Evolutionary conservation across 1,140 invertebrate species (phyloP).

Genomic region (Kradibia gibbosae): DNA sequence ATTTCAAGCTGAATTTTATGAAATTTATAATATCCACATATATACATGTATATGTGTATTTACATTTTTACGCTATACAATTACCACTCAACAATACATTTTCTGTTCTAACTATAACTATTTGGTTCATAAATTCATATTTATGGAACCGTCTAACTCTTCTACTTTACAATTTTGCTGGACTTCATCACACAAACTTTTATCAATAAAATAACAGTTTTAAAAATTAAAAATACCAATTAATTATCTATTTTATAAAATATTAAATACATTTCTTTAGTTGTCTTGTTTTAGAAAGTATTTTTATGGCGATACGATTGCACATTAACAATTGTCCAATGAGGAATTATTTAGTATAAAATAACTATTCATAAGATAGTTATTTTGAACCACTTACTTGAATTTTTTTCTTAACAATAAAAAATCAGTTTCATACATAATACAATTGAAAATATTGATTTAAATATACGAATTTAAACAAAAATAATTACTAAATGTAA

Average conservation of each 20-base stretch:
- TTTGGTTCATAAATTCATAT: conserved; percentile 19
- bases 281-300: conserved; percentile 4
- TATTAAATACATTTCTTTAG: conserved; percentile 7
- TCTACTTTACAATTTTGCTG: conserved; percentile 19
- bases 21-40: conserved; percentile 34
- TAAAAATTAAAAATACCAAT: conserved; percentile 48
- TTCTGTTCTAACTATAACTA: conserved; percentile 3
- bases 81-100: conserved; percentile 20
- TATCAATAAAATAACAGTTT: conserved; percentile 43
- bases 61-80: conserved; percentile 24
- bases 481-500: no score
- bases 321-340: conserved; percentile 7
- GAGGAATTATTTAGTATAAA: not conserved
- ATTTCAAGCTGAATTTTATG: conserved; percentile 28
- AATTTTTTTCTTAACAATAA: conserved; percentile 9
- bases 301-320: conserved; percentile 37
- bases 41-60: conserved; percentile 48
- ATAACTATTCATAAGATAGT: conserved; percentile 19
- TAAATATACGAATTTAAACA: conserved; percentile 28
- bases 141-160: not conserved
- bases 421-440: not conserved
- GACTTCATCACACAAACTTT: conserved; percentile 1
- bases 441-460: conserved; percentile 7
- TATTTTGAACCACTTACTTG: conserved; percentile 6
- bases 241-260: conserved; percentile 6